These are phyloP conservation scores for Brachypteracias leptosomus DNA, from an alignment of 2,113 vertebrate species.

Conservation along the genomic window DNA sequence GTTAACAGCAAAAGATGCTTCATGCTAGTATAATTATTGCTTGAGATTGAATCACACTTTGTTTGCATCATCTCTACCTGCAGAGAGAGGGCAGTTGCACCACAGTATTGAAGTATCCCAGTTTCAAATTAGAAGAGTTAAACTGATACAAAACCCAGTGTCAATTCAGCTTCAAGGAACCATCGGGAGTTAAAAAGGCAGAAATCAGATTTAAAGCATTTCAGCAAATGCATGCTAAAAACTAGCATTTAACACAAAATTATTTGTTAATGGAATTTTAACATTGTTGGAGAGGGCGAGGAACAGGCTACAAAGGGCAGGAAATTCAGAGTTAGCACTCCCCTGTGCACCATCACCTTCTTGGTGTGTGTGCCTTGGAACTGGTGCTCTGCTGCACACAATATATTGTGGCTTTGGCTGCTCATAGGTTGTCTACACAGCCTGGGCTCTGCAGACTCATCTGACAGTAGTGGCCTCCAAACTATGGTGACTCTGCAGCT, in stretches of 20 bases:
- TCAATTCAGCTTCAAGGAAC: not conserved
- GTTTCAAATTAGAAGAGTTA: not conserved
- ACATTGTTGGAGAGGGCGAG: not conserved
- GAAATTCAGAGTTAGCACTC: slow-evolving; percentile 1
- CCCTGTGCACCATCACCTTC: not conserved
- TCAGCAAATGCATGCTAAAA: not conserved
- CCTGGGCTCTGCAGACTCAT: not conserved
- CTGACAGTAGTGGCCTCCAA: not conserved
- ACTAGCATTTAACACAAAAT: not conserved
- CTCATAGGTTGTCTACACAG: rapidly evolving
- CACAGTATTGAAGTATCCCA: not conserved
- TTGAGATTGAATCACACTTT: not conserved
- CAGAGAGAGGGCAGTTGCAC: not conserved
- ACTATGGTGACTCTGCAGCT: not conserved
- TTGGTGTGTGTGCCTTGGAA: rapidly evolving
- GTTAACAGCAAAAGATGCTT: not conserved
- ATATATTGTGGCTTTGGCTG: rapidly evolving
- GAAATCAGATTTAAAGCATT: not conserved
- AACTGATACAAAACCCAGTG: not conserved
- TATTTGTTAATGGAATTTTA: not conserved
- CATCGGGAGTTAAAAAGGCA: not conserved
- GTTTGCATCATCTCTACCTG: not conserved
- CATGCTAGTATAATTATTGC: not conserved
- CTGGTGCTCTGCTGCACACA: not conserved
- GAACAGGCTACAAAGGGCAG: not conserved